Conservation (phyloP, 2,113 vertebrate species). For the Anolis carolinensis region DNA sequence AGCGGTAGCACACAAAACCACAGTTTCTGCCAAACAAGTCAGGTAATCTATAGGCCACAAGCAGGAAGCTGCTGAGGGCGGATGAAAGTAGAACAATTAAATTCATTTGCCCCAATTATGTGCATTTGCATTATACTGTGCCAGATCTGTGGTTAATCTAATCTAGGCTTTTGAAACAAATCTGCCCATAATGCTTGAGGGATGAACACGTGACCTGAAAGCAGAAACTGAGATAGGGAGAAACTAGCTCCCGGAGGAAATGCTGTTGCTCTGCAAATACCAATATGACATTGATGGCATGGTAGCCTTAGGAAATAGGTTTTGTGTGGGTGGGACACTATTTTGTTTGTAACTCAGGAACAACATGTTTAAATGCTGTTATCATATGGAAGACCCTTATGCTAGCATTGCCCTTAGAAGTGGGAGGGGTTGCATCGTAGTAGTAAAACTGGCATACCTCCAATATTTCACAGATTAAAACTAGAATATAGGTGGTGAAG, state of each 20-base stretch:
- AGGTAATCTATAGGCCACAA: neutral
- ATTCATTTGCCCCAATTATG: neutral
- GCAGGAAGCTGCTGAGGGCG: neutral
- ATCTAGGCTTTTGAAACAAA: neutral
- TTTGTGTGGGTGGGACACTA: neutral
- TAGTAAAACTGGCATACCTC: no score
- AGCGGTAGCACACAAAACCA: neutral
- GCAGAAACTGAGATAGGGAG: neutral
- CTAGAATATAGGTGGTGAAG: no score
- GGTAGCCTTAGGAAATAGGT: neutral
- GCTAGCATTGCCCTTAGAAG: no score
- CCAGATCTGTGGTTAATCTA: neutral
- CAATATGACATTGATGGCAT: neutral
- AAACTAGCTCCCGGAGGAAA: neutral
- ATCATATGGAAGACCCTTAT: neutral
- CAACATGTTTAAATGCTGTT: neutral
- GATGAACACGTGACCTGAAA: neutral
- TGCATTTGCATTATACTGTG: neutral
- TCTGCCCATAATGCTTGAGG: neutral
- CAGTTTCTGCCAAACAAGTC: neutral
- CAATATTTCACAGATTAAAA: no score
- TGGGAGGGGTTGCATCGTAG: no score
- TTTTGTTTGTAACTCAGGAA: neutral
- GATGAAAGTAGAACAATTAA: neutral
- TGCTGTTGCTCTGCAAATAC: neutral